Conservation (phyloP, 2,797 vertebrate species). For the Echiichthys vipera region DNA sequence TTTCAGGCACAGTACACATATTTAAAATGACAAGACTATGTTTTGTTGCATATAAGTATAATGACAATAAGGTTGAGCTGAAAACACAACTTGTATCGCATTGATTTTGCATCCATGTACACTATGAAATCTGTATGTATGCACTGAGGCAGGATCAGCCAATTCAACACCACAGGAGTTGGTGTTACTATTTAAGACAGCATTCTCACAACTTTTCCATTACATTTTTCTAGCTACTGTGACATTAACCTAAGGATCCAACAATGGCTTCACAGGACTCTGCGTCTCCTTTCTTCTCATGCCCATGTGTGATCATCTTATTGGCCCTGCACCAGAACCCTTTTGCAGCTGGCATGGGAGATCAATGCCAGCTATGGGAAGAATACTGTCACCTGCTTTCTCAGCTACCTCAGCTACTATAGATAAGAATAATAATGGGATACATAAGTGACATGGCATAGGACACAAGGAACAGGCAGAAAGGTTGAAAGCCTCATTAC, state of each 20-base stretch:
- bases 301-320: not conserved
- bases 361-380: not conserved
- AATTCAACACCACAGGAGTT: not conserved
- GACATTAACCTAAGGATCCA: not conserved
- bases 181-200: not conserved
- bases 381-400: not conserved
- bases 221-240: not conserved
- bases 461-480: not conserved
- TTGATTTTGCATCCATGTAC: too few species aligned
- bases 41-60: too few species aligned
- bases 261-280: conserved; percentile 8
- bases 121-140: not conserved
- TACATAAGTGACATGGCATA: not conserved
- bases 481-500: too few species aligned
- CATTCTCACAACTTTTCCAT: not conserved
- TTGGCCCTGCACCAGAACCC: not conserved
- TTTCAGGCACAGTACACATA: too few species aligned
- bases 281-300: not conserved
- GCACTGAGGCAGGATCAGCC: not conserved
- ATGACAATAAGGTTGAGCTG: too few species aligned
- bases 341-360: not conserved
- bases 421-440: too few species aligned
- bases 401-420: not conserved
- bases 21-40: too few species aligned
- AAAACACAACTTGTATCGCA: not conserved